These are phyloP conservation scores for Drosophila nebulosa DNA, from an alignment of 1,140 invertebrate genomes.

Conservation along the genomic window DNA sequence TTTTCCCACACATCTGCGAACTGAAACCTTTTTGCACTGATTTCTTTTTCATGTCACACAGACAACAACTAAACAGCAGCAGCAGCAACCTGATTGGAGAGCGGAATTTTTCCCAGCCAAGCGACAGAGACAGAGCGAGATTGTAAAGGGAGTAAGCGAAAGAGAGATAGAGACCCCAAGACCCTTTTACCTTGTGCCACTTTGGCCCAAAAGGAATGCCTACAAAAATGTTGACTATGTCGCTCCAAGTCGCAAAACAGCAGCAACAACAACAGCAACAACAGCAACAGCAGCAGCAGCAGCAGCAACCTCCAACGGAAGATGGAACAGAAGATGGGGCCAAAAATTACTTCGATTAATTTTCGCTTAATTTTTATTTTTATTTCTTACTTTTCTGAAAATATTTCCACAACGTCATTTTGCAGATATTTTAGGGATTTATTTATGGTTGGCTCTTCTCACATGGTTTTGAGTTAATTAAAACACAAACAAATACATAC, in stretches of 20 bases:
- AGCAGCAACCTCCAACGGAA: constrained; percentile 6
- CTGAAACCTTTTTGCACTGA: constrained; percentile 57
- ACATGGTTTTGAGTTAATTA: constrained; percentile 60
- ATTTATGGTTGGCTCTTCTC: constrained; percentile 49
- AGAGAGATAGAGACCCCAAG: neutral
- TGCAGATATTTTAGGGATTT: constrained; percentile 66
- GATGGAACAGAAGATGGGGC: constrained; percentile 21
- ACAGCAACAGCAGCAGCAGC: neutral
- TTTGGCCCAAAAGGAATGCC: constrained; percentile 66
- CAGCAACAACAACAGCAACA: neutral
- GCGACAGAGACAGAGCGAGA: neutral
- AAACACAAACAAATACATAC: constrained; percentile 32
- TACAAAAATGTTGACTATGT: constrained; percentile 68
- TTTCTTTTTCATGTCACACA: constrained; percentile 73
- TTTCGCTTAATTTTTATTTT: constrained; percentile 79
- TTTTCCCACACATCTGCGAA: constrained; percentile 76
- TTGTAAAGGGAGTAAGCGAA: neutral
- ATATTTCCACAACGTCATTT: constrained; percentile 67
- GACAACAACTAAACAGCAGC: constrained; percentile 35
- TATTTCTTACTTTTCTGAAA: constrained; percentile 66
- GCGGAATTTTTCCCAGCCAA: constrained; percentile 74
- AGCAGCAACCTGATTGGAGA: constrained; percentile 74
- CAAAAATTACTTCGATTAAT: constrained; percentile 74
- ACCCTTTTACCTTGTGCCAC: constrained; percentile 70
- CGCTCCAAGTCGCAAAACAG: constrained; percentile 27